Evolutionary conservation across 2,888 invertebrate species (phyloP).

Genomic region (Microplitis manilae): DNA sequence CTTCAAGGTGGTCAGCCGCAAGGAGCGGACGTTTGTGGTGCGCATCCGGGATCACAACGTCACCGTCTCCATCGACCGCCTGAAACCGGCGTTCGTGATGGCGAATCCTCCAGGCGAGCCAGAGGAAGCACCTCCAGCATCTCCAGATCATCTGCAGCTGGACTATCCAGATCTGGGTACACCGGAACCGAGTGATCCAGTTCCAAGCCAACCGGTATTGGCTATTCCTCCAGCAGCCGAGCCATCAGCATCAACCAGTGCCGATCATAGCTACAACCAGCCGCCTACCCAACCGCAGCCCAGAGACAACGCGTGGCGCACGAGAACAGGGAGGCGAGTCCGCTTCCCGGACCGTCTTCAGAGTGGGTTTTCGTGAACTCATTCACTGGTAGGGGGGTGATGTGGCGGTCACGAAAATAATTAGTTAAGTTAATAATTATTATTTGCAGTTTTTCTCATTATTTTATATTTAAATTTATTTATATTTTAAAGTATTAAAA

Average conservation of each 20-base stretch:
- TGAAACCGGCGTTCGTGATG: not conserved
- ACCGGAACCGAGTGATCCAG: not conserved
- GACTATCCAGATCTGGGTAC: too few relatives aligned
- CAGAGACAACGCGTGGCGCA: not conserved
- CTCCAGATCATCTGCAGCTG: too few relatives aligned
- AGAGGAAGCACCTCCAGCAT: too few relatives aligned
- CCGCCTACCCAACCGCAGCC: not conserved
- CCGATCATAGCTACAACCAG: not conserved
- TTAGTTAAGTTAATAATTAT: too few relatives aligned
- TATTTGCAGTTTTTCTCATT: too few relatives aligned
- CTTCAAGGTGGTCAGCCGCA: not conserved
- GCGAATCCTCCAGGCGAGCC: not conserved
- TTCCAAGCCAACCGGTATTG: too few relatives aligned
- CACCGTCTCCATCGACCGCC: conserved; percentile 6
- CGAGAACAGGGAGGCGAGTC: not conserved
- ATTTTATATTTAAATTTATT: too few relatives aligned
- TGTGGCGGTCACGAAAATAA: too few relatives aligned
- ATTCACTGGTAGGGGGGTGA: conserved; percentile 9
- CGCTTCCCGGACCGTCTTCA: conserved; percentile 5
- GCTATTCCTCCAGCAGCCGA: too few relatives aligned
- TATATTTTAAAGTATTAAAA: too few relatives aligned
- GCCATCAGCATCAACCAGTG: not conserved
- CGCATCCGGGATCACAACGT: not conserved
- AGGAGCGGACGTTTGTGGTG: not conserved
- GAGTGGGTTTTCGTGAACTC: not conserved